phyloP scores from a whole-genome alignment of 2,888 invertebrate genomes.

The Subacronicta megacephala region DNA sequence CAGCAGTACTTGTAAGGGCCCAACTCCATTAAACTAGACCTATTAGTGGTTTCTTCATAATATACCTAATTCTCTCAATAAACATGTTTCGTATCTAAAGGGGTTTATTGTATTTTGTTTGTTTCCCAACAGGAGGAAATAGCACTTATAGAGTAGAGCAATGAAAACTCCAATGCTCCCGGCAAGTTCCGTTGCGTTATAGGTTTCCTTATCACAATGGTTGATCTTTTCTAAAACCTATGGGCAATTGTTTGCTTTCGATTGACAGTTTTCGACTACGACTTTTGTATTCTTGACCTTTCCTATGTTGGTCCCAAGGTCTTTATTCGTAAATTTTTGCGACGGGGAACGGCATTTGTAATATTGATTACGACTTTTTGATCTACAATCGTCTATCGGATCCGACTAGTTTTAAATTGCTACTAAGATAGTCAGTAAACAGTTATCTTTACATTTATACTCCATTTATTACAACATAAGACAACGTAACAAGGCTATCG shows the following conservation, averaged over 20 bases:
- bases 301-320: background rate
- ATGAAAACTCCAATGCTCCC: slow-evolving; percentile 36
- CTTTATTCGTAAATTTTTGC: background rate
- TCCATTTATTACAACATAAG: too few species aligned
- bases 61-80: slow-evolving; percentile 35
- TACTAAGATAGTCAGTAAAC: too few species aligned
- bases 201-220: slow-evolving; percentile 37
- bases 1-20: too few species aligned
- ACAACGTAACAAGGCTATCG: too few species aligned
- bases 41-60: slow-evolving; percentile 27
- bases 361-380: background rate
- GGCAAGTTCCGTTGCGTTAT: slow-evolving; percentile 36
- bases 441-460: too few species aligned
- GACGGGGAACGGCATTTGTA: too few species aligned
- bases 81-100: slow-evolving; percentile 45
- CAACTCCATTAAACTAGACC: too few species aligned
- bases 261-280: slow-evolving; percentile 13
- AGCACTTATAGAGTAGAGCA: slow-evolving; percentile 42
- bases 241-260: slow-evolving; percentile 32
- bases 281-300: background rate
- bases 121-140: slow-evolving; percentile 43
- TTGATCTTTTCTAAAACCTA: slow-evolving; percentile 48
- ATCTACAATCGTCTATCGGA: too few species aligned
- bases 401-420: too few species aligned
- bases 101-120: slow-evolving; percentile 48